Base-by-base conservation (phyloP, 2,797 vertebrate species). In the Pipistrellus kuhlii region DNA sequence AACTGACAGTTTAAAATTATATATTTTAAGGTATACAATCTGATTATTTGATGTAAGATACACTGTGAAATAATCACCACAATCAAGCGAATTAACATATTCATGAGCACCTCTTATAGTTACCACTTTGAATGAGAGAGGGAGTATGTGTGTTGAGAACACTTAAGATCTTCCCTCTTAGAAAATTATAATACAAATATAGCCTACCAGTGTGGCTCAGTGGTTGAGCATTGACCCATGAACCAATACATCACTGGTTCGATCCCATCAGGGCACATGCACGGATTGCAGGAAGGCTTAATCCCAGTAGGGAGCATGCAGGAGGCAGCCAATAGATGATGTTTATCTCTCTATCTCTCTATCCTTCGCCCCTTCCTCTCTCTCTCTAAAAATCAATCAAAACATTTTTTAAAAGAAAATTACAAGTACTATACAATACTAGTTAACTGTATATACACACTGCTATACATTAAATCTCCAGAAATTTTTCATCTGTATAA, bases 401-500 rank as follows among this genome's bases (percentile, higher is more conserved):
- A 62, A 30, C 59, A 62, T 62, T 62, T 62, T 62, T 30, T 30
- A 14, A 59, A 27, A 44, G 59, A 44, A 55, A 71, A 72, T 72
- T 64, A 41, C 72, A 73, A 90, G 68, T 5, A 35, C 35, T 35
- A 81, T 41, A 78, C 10, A 81, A 62, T 55, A 66, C 41, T 72
- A 55, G 17, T 46, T 59, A 85, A 87, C 53, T 48, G 75, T 32
- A 48, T 32, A 48, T 14, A 71, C 6, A 91, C 51, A 83, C 13
- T 66, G 30, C 17, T 94, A 5, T 68, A 85, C 5, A 30, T 81
- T 81, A 76, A 21, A 51, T 76, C 41, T 62, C 59, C 59, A 82
- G 69, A 91, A 80, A 76, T 75, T 68, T 75, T 48, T 82, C 25
- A 82, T 51, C 44, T 90, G 46, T 12, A n/a, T 87, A 83, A 68